These are phyloP conservation scores for Pogonophryne albipinna DNA, from an alignment of 2,797 vertebrate genomes.

Conservation along the genomic window DNA sequence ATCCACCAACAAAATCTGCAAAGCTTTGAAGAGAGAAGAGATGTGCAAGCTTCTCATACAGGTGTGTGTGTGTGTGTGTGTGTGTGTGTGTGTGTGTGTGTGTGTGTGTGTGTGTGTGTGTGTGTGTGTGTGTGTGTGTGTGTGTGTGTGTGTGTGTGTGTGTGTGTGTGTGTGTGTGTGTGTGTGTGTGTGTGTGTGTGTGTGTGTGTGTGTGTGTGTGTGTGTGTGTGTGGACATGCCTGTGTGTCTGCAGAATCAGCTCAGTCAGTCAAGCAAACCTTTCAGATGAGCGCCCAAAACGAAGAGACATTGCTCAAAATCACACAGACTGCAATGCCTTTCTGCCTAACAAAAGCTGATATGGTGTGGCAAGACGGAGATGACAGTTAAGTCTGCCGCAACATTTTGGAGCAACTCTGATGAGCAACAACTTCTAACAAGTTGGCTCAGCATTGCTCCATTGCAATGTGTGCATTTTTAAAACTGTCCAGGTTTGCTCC, in stretches of 20 bases:
- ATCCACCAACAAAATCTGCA: slow-evolving; percentile 77
- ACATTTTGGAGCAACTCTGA: slow-evolving; percentile 32
- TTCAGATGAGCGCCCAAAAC: slow-evolving; percentile 60
- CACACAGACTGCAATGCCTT: slow-evolving; percentile 48
- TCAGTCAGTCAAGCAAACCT: slow-evolving; percentile 62
- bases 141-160: slow-evolving; percentile 14
- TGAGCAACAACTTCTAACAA: slow-evolving; percentile 20
- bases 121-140: slow-evolving; percentile 13
- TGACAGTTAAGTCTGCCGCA: slow-evolving; percentile 20
- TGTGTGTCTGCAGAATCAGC: slow-evolving; percentile 59
- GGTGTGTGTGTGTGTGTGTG: slow-evolving; percentile 5
- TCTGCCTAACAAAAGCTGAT: slow-evolving; percentile 59
- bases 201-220: too few species aligned
- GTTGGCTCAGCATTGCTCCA: slow-evolving; percentile 6
- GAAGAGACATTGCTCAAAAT: slow-evolving; percentile 56
- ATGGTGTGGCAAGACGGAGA: slow-evolving; percentile 31
- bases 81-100: slow-evolving; percentile 28
- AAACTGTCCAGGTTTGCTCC: neutral
- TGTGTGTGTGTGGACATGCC: slow-evolving; percentile 5
- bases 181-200: slow-evolving; percentile 9
- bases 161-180: slow-evolving; percentile 11
- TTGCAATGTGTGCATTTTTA: neutral
- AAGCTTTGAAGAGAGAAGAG: slow-evolving; percentile 71
- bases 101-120: neutral
- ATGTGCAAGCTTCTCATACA: slow-evolving; percentile 70